Evolutionary conservation across 2,797 vertebrate species (phyloP).

Genomic region (Caiman crocodilus): DNA sequence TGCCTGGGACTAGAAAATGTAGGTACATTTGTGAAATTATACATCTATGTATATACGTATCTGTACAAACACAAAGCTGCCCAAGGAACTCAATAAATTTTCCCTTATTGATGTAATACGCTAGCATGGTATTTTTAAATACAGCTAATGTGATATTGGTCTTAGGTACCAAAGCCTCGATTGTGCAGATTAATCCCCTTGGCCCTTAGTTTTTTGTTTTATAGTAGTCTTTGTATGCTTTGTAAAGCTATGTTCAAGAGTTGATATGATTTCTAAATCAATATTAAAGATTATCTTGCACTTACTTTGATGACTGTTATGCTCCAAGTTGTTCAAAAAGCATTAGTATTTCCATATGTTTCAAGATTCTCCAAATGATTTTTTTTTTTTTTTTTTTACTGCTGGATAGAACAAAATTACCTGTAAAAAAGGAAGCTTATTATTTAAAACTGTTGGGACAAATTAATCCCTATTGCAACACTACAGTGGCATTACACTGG

Average conservation of each 20-base stretch:
- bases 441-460: slow-evolving; percentile 35
- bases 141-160: background rate
- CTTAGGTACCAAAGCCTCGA: background rate
- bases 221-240: background rate
- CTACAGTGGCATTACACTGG: background rate
- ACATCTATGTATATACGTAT: background rate
- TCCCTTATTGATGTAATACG: background rate
- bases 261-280: background rate
- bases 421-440: background rate
- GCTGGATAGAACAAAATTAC: background rate
- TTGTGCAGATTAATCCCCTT: background rate
- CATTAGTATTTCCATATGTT: background rate
- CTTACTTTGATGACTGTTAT: background rate
- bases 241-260: slow-evolving; percentile 13
- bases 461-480: background rate
- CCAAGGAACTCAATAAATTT: slow-evolving; percentile 16
- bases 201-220: background rate
- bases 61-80: background rate
- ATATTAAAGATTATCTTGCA: background rate
- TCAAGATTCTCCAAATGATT: slow-evolving; percentile 7
- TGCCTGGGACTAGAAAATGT: background rate
- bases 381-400: background rate
- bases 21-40: background rate
- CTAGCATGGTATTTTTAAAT: background rate
- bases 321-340: background rate